Evolutionary conservation across 92 coral and sea anemone species (phyloP), one percentile per base, ranked within the genome.

Genomic region (Parazoanthus atlanticus): DNA sequence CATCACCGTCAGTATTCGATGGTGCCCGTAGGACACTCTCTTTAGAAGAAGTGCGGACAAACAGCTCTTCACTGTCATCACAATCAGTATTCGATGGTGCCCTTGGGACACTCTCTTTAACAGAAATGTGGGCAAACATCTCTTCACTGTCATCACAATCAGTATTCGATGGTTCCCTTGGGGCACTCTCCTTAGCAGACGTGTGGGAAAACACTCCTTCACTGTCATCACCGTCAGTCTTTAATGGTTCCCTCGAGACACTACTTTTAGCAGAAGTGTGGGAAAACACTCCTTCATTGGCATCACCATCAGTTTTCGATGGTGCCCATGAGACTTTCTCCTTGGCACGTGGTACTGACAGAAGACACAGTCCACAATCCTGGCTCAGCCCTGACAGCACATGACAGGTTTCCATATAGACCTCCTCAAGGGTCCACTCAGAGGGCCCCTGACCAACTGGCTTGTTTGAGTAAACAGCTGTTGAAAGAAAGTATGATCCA

Each of bases 321-420:
- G n/a, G 77, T 29, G 71, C 7, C n/a, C 65, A 11, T 11, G 75
- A 17, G 13, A 75, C 47, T 13, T 46, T 25, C 29, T 61, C 69
- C 81, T 88, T 84, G 26, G 47, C 40, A 72, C 76, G 65, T n/a
- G 94, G 93, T 16, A 92, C 84, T 30, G 99, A 95, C 61, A 97
- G 93, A 76, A 97, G 90, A 71, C 95, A 94, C 52, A 97, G 84
- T n/a, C 96, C 98, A 89, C 95, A 94, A 80, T 97, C 96, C 85
- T 92, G 93, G 61, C 96, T 87, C 89, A 97, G 84, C 36, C 99
- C 99, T 23, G 97, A 94, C 54, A 97, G 83, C 52, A 97, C 99
- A 61, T 95, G 94, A 54, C 96, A 93, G 3, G 99, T 95, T 76
- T 97, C 99, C 98, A 93, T 97, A 81, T 97, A 97, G 74, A 97